phyloP scores from a whole-genome alignment of 2,113 vertebrate genomes.

The Lepus timidus region DNA sequence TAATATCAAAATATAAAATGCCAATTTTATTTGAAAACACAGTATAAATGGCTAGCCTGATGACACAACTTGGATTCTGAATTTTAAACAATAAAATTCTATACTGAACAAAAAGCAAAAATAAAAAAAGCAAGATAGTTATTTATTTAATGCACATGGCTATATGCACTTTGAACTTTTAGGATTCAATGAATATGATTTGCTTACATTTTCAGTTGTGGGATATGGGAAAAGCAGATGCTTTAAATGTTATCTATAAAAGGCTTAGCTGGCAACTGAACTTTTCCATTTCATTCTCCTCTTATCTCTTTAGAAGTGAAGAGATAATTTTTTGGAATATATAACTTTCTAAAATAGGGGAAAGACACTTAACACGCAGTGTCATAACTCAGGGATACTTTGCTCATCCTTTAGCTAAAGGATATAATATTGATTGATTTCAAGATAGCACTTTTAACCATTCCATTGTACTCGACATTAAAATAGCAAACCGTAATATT shows the following conservation, averaged over 20 bases:
- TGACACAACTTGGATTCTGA: slow-evolving; percentile 45
- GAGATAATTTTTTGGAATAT: slow-evolving; percentile 43
- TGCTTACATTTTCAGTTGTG: slow-evolving; percentile 10
- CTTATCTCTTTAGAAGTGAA: slow-evolving; percentile 43
- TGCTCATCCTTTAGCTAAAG: background rate
- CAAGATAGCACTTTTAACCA: background rate
- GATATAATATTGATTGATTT: background rate
- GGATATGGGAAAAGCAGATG: background rate
- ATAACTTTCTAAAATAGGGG: background rate
- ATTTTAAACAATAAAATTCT: slow-evolving; percentile 20
- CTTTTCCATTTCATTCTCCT: slow-evolving; percentile 53
- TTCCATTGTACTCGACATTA: slow-evolving; percentile 22
- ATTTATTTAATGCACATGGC: background rate
- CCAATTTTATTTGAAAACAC: slow-evolving; percentile 6
- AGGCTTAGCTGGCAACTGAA: background rate
- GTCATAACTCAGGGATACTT: background rate
- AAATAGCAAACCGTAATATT: slow-evolving; percentile 5
- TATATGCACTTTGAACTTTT: slow-evolving; percentile 18
- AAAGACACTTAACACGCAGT: background rate
- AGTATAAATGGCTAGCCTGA: background rate
- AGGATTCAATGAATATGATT: slow-evolving; percentile 13
- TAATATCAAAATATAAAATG: slow-evolving; percentile 15
- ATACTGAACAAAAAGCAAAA: slow-evolving; percentile 27
- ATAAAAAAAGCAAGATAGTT: background rate
- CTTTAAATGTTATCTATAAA: slow-evolving; percentile 50